Conservation (phyloP, 2,113 vertebrate species). For the Corythoichthys haematopterus region DNA sequence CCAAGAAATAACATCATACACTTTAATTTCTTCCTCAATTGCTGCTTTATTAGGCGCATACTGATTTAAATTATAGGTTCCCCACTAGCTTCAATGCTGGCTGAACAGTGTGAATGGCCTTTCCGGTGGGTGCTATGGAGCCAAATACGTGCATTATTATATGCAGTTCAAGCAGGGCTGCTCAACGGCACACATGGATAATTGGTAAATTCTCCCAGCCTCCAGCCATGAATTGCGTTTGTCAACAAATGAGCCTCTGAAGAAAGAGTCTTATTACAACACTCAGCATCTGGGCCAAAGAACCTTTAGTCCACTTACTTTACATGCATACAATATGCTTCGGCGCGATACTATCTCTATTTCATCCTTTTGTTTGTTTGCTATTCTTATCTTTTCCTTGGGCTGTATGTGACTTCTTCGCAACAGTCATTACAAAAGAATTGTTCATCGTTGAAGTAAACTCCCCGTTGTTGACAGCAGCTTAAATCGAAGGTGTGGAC, state of each 20-base stretch:
- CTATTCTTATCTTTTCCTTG: not conserved
- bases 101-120: constrained; percentile 13
- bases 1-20: constrained; percentile 4
- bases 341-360: not conserved
- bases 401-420: not conserved
- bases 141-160: constrained; percentile 21
- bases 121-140: constrained; percentile 21
- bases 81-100: constrained; percentile 5
- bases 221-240: constrained; percentile 36
- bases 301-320: constrained; percentile 21
- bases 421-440: not conserved
- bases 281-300: constrained; percentile 23
- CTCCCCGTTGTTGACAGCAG: too few species aligned
- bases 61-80: constrained; percentile 17
- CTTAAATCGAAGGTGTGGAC: too few species aligned
- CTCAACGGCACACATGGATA: constrained; percentile 36
- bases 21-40: constrained; percentile 1
- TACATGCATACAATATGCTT: constrained; percentile 9
- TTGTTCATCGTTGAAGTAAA: not conserved
- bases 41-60: constrained; percentile 5
- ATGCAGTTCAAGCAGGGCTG: constrained; percentile 39
- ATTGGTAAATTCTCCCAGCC: constrained; percentile 42
- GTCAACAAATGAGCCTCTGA: constrained; percentile 41
- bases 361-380: not conserved
- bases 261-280: constrained; percentile 21